Base-by-base conservation (phyloP, 1,140 invertebrate genomes). In the Andrena cerasifolii region DNA sequence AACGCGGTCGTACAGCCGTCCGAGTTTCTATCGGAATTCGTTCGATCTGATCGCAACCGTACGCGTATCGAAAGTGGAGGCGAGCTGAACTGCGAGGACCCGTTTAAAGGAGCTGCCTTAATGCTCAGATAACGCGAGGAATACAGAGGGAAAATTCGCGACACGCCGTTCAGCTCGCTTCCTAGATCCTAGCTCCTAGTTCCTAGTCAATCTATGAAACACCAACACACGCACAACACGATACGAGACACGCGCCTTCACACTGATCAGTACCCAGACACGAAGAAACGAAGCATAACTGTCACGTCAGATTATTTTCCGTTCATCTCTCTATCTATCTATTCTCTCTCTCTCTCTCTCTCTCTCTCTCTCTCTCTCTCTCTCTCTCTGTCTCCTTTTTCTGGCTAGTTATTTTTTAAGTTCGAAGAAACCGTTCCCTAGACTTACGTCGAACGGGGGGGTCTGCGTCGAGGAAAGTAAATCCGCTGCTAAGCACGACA, bases 231-330 rank as follows among this genome's bases (percentile, higher is more conserved):
- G 61, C 68, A 61, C 62, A 36, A 66, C 59, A 31, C 51, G 3
- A 74, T 47, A 78, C 43, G 12, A 77, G 43, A 79, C 45, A 76
- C n/a, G 53, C 24, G 68, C 70, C 77, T 61, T 74, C 51, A 83
- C 45, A 73, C 58, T 79, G 28, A 66, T 77, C 72, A 81, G 51
- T 78, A 80, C 28, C 58, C 54, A 78, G 36, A 82, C 58, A 75
- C 33, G 36, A 70, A 78, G 14, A 73, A 54, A 71, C 53, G 14
- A 28, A 71, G 73, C 74, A 72, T 77, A 82, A 83, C 70, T 59
- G 78, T 81, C 61, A 68, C 67, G 43, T 85, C 65, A 62, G 53
- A 65, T 77, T 83, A 56, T 66, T 83, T 77, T 87, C 40, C 80
- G 53, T 80, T 73, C 59, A 31, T 86, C 43, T 77, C 16, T 70